A percentile compares a stretch with the other conserved stretches of the same genome.
These are phyloP conservation scores for Leptinotarsa haldemani DNA, from an alignment of 2,888 invertebrate genomes.

Conservation along the genomic window DNA sequence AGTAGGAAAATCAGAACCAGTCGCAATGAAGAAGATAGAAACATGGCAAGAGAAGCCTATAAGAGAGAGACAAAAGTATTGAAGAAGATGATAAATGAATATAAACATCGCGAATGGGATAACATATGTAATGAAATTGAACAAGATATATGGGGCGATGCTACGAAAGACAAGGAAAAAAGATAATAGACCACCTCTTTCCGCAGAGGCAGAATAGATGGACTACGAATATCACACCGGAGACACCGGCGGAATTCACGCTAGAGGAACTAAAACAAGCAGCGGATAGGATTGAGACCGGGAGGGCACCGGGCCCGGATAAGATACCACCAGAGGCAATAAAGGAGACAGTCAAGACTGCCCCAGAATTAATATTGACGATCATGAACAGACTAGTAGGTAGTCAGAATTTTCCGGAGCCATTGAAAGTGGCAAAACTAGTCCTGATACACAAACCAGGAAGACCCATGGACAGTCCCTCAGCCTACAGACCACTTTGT, in stretches of 20 bases:
- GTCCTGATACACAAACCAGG: conserved; percentile 24
- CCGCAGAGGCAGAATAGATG: conserved; percentile 5
- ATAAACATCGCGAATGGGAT: conserved; percentile 24
- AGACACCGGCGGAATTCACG: background rate
- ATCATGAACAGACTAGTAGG: conserved; percentile 10
- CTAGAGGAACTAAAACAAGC: conserved; percentile 17
- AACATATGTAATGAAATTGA: conserved; percentile 27
- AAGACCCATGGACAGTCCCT: background rate
- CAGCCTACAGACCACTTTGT: conserved; percentile 28
- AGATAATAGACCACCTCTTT: conserved; percentile 20
- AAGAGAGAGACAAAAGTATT: background rate
- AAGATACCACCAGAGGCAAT: background rate
- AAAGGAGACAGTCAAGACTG: background rate
- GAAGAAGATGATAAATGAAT: background rate
- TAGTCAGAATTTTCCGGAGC: background rate
- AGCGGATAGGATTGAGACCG: conserved; percentile 22
- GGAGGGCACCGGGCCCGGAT: conserved; percentile 13
- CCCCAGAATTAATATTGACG: background rate
- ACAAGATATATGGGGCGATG: conserved; percentile 37
- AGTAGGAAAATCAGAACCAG: background rate
- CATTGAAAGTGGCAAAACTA: conserved; percentile 17
- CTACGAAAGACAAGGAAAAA: background rate
- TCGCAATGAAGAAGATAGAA: background rate
- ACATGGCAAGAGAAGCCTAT: background rate
- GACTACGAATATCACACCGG: background rate